phyloP scores from a whole-genome alignment of 2,888 invertebrate genomes.

The Morpho helenor region DNA sequence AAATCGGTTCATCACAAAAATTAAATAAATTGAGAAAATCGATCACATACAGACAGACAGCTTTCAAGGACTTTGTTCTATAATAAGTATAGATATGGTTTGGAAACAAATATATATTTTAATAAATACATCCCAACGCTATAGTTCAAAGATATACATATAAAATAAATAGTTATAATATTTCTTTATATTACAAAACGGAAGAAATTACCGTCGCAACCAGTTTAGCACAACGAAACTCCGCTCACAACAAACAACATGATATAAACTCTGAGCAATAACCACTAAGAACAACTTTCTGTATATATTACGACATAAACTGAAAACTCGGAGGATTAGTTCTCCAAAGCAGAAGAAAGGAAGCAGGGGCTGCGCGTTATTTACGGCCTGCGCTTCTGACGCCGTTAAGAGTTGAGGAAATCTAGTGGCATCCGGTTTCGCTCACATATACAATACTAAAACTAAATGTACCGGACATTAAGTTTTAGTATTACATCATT shows the following conservation, averaged over 20 bases:
- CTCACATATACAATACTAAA: slow-evolving; percentile 14
- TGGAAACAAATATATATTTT: too few species aligned
- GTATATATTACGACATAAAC: slow-evolving; percentile 29
- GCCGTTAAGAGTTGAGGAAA: slow-evolving; percentile 52
- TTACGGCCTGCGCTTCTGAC: slow-evolving; percentile 69
- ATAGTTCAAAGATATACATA: slow-evolving; percentile 1
- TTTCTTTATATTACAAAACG: slow-evolving; percentile 6
- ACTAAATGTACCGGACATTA: background rate
- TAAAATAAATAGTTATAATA: slow-evolving; percentile 9
- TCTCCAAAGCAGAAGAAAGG: slow-evolving; percentile 56
- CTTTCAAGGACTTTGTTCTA: too few species aligned
- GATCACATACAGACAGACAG: too few species aligned
- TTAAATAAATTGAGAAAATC: too few species aligned
- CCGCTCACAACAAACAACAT: slow-evolving; percentile 24
- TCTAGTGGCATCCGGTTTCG: slow-evolving; percentile 42
- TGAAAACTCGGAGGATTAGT: slow-evolving; percentile 45
- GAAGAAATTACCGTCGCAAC: slow-evolving; percentile 5
- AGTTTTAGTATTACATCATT: too few species aligned
- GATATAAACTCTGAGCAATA: slow-evolving; percentile 14
- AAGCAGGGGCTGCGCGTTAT: slow-evolving; percentile 61
- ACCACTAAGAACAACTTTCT: slow-evolving; percentile 25
- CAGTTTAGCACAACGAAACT: slow-evolving; percentile 27
- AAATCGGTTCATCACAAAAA: too few species aligned
- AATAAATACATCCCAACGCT: too few species aligned
- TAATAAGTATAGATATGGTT: too few species aligned